phyloP scores from a whole-genome alignment of 1,140 invertebrate genomes.

The Brachionus manjavacas region DNA sequence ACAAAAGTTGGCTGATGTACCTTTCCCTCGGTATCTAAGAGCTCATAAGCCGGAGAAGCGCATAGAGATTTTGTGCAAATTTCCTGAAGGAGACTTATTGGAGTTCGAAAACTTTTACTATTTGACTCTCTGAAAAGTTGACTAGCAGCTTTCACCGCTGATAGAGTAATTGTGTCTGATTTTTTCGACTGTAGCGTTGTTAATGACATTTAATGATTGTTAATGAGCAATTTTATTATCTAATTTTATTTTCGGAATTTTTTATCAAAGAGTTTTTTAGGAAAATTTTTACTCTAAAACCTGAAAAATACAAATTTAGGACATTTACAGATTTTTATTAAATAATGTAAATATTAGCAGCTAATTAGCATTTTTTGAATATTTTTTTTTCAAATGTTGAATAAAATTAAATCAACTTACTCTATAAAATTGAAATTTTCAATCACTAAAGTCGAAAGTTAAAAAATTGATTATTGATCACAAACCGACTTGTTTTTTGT shows the following conservation, averaged over 20 bases:
- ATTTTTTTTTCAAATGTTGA: too few relatives aligned
- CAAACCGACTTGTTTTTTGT: neutral
- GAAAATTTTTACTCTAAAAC: too few relatives aligned
- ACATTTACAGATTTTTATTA: too few relatives aligned
- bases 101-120: constrained; percentile 32
- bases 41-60: neutral
- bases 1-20: constrained; percentile 38
- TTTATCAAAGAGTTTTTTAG: too few relatives aligned
- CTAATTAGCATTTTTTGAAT: too few relatives aligned
- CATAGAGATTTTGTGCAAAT: constrained; percentile 8
- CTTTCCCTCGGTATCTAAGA: constrained; percentile 17
- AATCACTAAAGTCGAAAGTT: neutral
- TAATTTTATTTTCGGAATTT: too few relatives aligned
- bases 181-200: neutral
- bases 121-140: constrained; percentile 22
- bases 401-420: too few relatives aligned
- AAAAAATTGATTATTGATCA: neutral
- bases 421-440: too few relatives aligned
- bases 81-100: constrained; percentile 28
- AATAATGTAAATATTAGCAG: too few relatives aligned
- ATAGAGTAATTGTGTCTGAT: neutral
- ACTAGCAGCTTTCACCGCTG: neutral
- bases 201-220: neutral
- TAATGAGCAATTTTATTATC: too few relatives aligned
- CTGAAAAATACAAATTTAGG: too few relatives aligned